Evolutionary conservation across 2,113 vertebrate species (phyloP), one percentile per base, ranked within the genome.

Genomic region (Neogobius melanostomus): DNA sequence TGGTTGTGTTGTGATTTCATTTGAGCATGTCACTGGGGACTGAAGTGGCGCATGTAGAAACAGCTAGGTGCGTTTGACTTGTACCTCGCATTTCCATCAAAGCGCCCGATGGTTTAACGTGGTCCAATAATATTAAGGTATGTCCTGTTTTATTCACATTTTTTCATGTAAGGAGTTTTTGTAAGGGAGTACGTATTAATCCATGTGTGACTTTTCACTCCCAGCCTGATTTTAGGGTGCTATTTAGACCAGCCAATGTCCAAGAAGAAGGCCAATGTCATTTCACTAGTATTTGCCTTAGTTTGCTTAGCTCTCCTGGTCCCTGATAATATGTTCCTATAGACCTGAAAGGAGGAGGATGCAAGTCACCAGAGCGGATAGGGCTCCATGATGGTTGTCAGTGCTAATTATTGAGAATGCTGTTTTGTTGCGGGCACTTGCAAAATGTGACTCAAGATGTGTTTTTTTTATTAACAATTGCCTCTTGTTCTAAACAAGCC

Each of bases 71-170:
- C 48, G 51, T 60, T 66, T 54, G 61, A 68, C 46, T 70, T 69
- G 75, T 81, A 85, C 84, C 82, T 86, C 69, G 1, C 48, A 67
- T 81, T 68, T 63, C 68, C 74, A 72, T 64, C 68, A 57, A 71
- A 0, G 42, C 60, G 47, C 62, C 54, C 48, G 15, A 59, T 36
- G 45, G 44, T 15, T 57, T 67, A 9, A 57, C 21, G 52, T 75
- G 72, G 86, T 87, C 86, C 85, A 86, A 80, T 56, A 70, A 53
- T 60, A 52, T 75, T 61, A 69, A 54, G 69, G 63, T 51, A 14
- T 50, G 14, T 36, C 28, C 28, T 36, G 28, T 36, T 36, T 36
- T 36, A 36, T 36, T 36, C 28, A 50, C 49, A 49, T 56, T 36
- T 54, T 68, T n/a, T 61, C n/a, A 12, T 48, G 48, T 51, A 8